phyloP scores from a whole-genome alignment of 2,888 invertebrate genomes.

The Dryadula phaetusa region DNA sequence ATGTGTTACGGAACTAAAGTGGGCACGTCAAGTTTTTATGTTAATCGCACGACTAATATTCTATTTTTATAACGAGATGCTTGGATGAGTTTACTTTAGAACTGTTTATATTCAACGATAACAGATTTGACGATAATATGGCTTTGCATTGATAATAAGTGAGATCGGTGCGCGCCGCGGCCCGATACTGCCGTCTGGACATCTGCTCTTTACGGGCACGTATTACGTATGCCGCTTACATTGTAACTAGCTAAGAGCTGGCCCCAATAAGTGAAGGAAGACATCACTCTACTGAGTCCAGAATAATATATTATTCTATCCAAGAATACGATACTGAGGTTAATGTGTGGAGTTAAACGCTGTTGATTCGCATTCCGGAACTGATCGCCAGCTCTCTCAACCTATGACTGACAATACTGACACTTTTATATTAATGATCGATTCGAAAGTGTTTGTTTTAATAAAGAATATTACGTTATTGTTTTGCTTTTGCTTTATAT shows the following conservation, averaged over 20 bases:
- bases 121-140: slow-evolving; percentile 23
- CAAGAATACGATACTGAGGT: no score
- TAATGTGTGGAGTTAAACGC: no score
- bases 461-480: no score
- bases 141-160: neutral
- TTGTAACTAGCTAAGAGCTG: neutral
- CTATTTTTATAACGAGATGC: slow-evolving; percentile 20
- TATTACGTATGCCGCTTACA: neutral
- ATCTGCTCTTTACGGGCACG: neutral
- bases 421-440: no score
- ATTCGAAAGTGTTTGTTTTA: no score
- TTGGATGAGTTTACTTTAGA: slow-evolving; percentile 5
- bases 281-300: no score
- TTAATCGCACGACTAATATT: slow-evolving; percentile 23
- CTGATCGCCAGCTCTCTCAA: no score
- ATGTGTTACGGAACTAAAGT: neutral
- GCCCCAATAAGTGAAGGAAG: no score
- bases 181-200: neutral
- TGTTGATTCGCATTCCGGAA: no score
- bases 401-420: no score
- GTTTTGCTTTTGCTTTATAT: no score
- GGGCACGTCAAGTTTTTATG: slow-evolving; percentile 27
- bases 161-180: neutral
- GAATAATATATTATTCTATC: no score
- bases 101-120: slow-evolving; percentile 30